Conservation (phyloP, 2,113 vertebrate species). For the Cygnus atratus region DNA sequence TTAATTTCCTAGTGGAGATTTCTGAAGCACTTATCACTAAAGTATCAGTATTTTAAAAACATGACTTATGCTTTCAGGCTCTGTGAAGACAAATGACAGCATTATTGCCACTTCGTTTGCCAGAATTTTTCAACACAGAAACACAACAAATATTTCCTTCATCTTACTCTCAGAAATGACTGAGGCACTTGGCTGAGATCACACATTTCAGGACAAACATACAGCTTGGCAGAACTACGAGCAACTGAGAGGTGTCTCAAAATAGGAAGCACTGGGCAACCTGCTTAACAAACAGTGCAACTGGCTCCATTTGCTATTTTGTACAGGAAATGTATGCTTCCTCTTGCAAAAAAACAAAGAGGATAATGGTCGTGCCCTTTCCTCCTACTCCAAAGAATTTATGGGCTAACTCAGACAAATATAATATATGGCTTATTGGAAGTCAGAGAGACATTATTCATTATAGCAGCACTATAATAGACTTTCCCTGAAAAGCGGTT, state of each 20-base stretch:
- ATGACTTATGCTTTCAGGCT: background rate
- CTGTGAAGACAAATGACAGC: background rate
- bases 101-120: background rate
- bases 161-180: background rate
- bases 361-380: background rate
- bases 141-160: background rate
- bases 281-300: background rate
- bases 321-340: conserved; percentile 37
- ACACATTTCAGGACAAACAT: background rate
- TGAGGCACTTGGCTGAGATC: background rate
- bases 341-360: background rate
- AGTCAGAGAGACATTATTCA: background rate
- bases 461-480: background rate
- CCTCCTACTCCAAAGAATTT: background rate
- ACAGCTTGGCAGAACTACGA: background rate
- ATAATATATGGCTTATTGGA: background rate
- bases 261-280: background rate
- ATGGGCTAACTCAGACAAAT: conserved; percentile 5
- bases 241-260: background rate
- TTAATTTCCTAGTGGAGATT: background rate
- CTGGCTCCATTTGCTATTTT: background rate
- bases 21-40: background rate
- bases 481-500: background rate
- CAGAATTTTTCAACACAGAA: background rate
- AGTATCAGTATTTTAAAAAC: background rate